These are phyloP conservation scores for Anoplophora glabripennis DNA, from an alignment of 1,140 invertebrate genomes.

Conservation along the genomic window DNA sequence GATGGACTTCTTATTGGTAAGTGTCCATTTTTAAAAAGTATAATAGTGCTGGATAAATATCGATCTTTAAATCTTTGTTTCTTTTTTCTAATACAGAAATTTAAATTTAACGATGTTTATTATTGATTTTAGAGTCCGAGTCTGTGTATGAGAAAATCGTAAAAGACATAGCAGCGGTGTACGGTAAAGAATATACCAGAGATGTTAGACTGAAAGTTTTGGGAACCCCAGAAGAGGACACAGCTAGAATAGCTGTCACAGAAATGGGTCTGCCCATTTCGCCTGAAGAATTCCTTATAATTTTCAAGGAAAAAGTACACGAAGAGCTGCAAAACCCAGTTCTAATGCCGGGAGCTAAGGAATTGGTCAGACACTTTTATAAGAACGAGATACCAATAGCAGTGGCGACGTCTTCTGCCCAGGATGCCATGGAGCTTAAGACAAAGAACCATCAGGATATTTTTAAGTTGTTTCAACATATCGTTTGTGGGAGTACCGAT, in stretches of 20 bases:
- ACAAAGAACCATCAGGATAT: slow-evolving; percentile 69
- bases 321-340: slow-evolving; percentile 30
- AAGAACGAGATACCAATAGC: slow-evolving; percentile 77
- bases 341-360: slow-evolving; percentile 69
- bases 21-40: background rate
- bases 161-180: slow-evolving; percentile 43
- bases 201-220: slow-evolving; percentile 57
- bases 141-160: slow-evolving; percentile 42
- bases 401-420: slow-evolving; percentile 84
- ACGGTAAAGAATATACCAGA: slow-evolving; percentile 57
- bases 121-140: slow-evolving; percentile 45
- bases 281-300: slow-evolving; percentile 51
- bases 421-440: slow-evolving; percentile 74
- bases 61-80: background rate
- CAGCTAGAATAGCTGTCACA: slow-evolving; percentile 54
- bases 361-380: slow-evolving; percentile 75
- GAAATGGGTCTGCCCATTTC: slow-evolving; percentile 54
- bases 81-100: too few relatives aligned
- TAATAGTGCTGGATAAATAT: background rate
- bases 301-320: slow-evolving; percentile 31
- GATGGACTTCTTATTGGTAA: slow-evolving; percentile 56
- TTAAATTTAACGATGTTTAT: background rate
- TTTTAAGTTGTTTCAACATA: slow-evolving; percentile 77
- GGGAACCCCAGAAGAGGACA: slow-evolving; percentile 57
- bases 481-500: slow-evolving; percentile 82